These are phyloP conservation scores for Petroica traversi DNA, from an alignment of 2,113 vertebrate species.

Conservation along the genomic window DNA sequence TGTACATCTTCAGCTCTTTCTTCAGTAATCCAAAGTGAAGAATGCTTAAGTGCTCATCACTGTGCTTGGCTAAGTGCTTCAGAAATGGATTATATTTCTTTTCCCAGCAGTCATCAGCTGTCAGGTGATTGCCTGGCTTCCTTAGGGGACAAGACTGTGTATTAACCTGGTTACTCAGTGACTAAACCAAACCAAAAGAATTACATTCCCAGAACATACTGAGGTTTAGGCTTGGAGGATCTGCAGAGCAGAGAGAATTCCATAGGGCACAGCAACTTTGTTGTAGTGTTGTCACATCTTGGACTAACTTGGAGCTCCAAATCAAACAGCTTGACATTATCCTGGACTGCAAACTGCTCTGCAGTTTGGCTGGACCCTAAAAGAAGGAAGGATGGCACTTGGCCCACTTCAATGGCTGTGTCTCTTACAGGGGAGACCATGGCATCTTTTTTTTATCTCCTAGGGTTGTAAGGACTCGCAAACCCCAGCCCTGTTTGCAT, in stretches of 20 bases:
- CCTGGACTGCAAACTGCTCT: neutral
- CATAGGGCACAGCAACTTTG: neutral
- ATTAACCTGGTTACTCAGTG: neutral
- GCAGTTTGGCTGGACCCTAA: neutral
- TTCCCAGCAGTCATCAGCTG: neutral
- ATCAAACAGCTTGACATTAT: neutral
- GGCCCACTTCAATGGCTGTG: neutral
- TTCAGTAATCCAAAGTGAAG: neutral
- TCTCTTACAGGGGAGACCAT: neutral
- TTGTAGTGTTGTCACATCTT: neutral
- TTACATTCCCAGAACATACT: neutral
- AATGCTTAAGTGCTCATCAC: neutral
- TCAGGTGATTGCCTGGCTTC: neutral
- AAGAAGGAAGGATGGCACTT: neutral
- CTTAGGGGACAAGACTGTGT: neutral
- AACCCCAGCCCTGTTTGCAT: neutral
- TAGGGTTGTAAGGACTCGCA: fast-evolving
- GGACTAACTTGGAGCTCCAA: neutral
- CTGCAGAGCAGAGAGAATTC: neutral
- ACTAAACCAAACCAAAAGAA: neutral
- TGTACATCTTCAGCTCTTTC: neutral
- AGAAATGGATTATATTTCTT: neutral
- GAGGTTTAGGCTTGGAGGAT: neutral
- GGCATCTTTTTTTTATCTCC: neutral
- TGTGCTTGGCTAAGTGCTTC: neutral